Evolutionary conservation across 1,140 invertebrate species (phyloP).

Genomic region (Zophobas morio): DNA sequence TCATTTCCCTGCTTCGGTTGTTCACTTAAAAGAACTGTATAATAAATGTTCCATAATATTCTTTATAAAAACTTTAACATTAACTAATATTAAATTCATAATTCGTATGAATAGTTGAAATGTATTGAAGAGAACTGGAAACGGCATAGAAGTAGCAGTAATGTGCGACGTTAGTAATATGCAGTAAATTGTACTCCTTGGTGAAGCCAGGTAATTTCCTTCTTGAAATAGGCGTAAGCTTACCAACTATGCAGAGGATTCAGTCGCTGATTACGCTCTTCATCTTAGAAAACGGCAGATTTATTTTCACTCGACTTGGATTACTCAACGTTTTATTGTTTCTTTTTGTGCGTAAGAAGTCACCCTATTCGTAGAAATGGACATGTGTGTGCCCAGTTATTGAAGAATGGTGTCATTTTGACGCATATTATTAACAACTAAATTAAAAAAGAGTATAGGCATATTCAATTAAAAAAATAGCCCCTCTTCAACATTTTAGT

Average conservation of each 20-base stretch:
- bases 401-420: too few species aligned
- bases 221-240: conserved; percentile 56
- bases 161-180: conserved; percentile 53
- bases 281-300: conserved; percentile 48
- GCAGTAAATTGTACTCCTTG: conserved; percentile 56
- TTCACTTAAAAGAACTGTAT: too few species aligned
- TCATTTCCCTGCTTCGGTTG: too few species aligned
- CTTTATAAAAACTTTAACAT: too few species aligned
- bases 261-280: conserved; percentile 53
- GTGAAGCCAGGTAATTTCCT: conserved; percentile 57
- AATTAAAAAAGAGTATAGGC: too few species aligned
- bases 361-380: too few species aligned
- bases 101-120: conserved; percentile 27
- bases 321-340: conserved; percentile 33
- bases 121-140: conserved; percentile 46
- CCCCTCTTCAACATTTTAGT: too few species aligned
- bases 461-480: too few species aligned
- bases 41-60: too few species aligned
- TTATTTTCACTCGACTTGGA: conserved; percentile 31
- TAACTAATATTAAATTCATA: conserved; percentile 17
- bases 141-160: conserved; percentile 46
- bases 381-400: too few species aligned
- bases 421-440: too few species aligned
- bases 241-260: conserved; percentile 54
- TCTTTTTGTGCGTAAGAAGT: conserved; percentile 8